phyloP scores from a whole-genome alignment of 1,140 invertebrate species.

The Drosophila jambulina region DNA sequence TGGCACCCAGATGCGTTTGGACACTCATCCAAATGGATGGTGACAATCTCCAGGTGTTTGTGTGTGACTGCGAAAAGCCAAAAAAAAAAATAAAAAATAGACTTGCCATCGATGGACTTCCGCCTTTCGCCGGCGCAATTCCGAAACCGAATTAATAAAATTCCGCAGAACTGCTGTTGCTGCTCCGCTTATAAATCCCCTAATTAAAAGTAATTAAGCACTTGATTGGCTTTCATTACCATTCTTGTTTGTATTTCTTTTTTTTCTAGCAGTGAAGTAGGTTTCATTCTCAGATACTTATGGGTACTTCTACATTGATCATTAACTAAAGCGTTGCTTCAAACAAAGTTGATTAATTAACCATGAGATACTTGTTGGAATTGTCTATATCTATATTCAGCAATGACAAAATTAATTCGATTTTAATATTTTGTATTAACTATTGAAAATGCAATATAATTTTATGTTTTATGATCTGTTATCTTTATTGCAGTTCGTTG shows the following conservation, averaged over 20 bases:
- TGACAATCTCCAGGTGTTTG: slow-evolving; percentile 33
- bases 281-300: slow-evolving; percentile 5
- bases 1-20: slow-evolving; percentile 6
- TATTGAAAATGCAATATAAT: background rate
- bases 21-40: slow-evolving; percentile 39
- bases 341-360: background rate
- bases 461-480: background rate
- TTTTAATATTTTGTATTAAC: background rate
- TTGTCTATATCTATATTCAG: background rate
- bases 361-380: background rate
- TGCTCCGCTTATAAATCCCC: slow-evolving; percentile 62
- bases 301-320: background rate
- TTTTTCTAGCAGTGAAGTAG: background rate
- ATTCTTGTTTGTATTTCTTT: slow-evolving; percentile 20
- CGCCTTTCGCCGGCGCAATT: slow-evolving; percentile 36
- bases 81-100: slow-evolving; percentile 26
- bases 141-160: slow-evolving; percentile 4
- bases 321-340: background rate
- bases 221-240: slow-evolving; percentile 30
- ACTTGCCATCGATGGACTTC: slow-evolving; percentile 11
- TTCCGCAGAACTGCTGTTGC: slow-evolving; percentile 10
- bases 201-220: slow-evolving; percentile 62
- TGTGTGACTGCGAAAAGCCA: background rate
- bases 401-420: background rate
- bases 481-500: slow-evolving; percentile 32